Conservation (phyloP, 2,888 invertebrate species). For the Dryobotodes eremita region DNA sequence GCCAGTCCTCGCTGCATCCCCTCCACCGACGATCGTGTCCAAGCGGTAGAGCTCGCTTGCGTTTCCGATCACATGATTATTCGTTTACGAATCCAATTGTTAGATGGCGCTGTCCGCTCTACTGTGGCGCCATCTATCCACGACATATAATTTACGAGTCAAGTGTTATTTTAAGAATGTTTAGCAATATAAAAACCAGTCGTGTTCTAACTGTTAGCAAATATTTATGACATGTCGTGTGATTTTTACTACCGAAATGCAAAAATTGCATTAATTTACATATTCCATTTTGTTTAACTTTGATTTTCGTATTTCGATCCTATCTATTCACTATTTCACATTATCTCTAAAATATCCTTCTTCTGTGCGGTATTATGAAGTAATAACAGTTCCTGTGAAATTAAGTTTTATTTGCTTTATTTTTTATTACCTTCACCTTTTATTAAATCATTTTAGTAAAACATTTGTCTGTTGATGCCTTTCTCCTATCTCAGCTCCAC, state of each 20-base stretch:
- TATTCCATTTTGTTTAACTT: not conserved
- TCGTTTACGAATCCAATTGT: too few relatives aligned
- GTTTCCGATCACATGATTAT: too few relatives aligned
- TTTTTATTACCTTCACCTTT: constrained; percentile 24
- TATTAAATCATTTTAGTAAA: constrained; percentile 7
- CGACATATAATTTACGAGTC: constrained; percentile 9
- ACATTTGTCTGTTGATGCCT: not conserved
- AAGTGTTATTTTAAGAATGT: constrained; percentile 28
- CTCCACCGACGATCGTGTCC: too few relatives aligned
- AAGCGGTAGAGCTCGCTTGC: too few relatives aligned
- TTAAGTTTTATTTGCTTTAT: constrained; percentile 1
- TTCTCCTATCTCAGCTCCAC: constrained; percentile 12
- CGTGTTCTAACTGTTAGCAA: constrained; percentile 23
- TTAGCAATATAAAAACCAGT: constrained; percentile 33
- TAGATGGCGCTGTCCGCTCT: too few relatives aligned
- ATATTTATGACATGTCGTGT: constrained; percentile 9
- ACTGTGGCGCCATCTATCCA: too few relatives aligned
- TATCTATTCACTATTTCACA: not conserved
- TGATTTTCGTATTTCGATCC: not conserved
- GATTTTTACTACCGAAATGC: constrained; percentile 1
- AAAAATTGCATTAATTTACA: not conserved
- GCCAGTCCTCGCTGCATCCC: too few relatives aligned
- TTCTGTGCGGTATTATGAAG: not conserved
- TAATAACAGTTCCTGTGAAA: not conserved
- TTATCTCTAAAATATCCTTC: not conserved